Evolutionary conservation across 2,888 invertebrate species (phyloP).

Genomic region (Cantharis flavilabris): DNA sequence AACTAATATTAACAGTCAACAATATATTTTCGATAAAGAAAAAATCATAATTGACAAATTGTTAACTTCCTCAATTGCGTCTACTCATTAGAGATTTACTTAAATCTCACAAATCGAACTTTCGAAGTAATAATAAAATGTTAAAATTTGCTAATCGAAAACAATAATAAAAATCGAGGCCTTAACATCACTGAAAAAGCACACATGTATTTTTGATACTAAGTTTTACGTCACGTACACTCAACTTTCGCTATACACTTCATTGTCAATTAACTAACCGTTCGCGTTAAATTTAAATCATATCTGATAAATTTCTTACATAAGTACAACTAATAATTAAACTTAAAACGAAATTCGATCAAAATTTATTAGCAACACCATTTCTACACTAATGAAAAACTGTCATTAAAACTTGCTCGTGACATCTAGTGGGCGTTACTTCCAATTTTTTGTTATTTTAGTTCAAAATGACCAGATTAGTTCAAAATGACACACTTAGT

Average conservation of each 20-base stretch:
- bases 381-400: background rate
- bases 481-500: background rate
- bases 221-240: conserved; percentile 10
- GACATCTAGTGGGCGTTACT: background rate
- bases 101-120: conserved; percentile 2
- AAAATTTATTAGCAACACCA: background rate
- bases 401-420: background rate
- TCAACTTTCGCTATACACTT: conserved; percentile 5
- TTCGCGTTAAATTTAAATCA: background rate
- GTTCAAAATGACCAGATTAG: background rate
- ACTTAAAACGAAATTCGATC: background rate
- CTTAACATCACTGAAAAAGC: conserved; percentile 10
- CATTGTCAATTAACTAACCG: conserved; percentile 7
- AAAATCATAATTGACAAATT: background rate
- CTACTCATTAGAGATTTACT: background rate
- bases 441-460: background rate
- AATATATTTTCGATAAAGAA: background rate
- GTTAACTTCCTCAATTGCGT: background rate
- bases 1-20: background rate
- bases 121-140: background rate
- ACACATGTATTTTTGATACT: conserved; percentile 2
- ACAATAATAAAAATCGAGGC: conserved; percentile 8
- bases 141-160: conserved; percentile 3
- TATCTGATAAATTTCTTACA: background rate
- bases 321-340: background rate